Conservation (phyloP, 2,113 vertebrate species). For the Tauraco erythrolophus region DNA sequence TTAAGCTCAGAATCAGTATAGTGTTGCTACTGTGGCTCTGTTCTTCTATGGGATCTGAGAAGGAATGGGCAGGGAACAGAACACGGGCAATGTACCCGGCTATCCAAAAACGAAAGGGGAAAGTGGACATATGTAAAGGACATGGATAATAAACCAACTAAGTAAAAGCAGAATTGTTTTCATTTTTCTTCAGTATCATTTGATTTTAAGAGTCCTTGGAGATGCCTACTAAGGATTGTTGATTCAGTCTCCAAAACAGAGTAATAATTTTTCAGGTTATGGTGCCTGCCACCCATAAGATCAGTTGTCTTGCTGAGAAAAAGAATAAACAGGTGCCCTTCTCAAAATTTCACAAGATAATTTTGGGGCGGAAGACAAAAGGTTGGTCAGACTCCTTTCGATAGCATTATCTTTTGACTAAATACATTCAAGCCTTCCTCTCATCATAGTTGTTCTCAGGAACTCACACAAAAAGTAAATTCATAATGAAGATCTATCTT, state of each 20-base stretch:
- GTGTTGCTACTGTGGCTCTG: background rate
- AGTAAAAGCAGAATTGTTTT: background rate
- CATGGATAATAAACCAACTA: background rate
- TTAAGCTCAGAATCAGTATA: background rate
- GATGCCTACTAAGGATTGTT: background rate
- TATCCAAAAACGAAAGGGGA: background rate
- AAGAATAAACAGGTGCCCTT: background rate
- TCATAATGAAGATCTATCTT: background rate
- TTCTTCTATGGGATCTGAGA: background rate
- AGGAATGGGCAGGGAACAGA: background rate
- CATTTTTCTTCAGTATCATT: background rate
- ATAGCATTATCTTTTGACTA: background rate
- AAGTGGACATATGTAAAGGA: rapidly evolving
- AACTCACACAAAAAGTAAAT: background rate
- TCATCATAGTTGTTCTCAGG: background rate
- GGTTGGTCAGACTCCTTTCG: background rate
- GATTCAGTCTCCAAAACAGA: background rate
- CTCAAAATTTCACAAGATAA: background rate
- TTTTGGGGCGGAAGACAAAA: background rate
- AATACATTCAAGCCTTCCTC: background rate
- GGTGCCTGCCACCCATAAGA: background rate
- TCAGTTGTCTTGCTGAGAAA: background rate
- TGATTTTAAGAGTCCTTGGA: background rate
- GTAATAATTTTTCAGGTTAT: background rate
- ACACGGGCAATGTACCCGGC: background rate